Conservation (phyloP, 2,888 invertebrate genomes). For the Escarpia spicata region DNA sequence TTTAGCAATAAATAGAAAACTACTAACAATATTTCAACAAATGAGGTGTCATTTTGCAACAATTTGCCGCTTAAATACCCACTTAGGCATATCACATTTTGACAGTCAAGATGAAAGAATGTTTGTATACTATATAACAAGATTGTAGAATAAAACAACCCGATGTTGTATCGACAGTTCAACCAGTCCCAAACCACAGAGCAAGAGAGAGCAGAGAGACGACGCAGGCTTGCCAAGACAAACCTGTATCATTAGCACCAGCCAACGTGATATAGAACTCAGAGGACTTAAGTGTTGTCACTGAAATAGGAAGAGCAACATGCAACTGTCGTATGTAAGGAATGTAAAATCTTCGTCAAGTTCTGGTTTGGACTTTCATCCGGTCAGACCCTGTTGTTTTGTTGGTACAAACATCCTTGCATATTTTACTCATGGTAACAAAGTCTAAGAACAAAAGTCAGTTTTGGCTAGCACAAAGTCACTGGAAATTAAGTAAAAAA, state of each 20-base stretch:
- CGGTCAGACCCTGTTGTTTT: background rate
- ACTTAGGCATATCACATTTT: background rate
- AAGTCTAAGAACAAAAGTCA: background rate
- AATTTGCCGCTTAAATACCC: no score
- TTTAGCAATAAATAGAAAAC: no score
- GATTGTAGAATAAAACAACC: background rate
- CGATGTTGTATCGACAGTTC: background rate
- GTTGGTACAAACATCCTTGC: background rate
- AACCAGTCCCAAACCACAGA: background rate
- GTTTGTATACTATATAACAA: background rate
- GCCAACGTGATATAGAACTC: background rate
- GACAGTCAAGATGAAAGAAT: background rate
- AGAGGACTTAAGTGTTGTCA: background rate
- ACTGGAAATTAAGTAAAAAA: no score
- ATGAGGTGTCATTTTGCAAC: no score
- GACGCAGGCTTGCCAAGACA: background rate
- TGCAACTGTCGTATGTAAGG: background rate
- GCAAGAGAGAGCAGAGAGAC: background rate
- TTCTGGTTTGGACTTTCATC: background rate
- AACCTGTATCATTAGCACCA: background rate
- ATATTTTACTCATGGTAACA: background rate
- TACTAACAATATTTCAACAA: no score
- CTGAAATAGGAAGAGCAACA: conserved; percentile 9
- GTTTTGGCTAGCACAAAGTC: background rate
- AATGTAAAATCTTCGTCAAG: background rate